These are phyloP conservation scores for Rissa tridactyla DNA, from an alignment of 2,113 vertebrate species.

Conservation along the genomic window DNA sequence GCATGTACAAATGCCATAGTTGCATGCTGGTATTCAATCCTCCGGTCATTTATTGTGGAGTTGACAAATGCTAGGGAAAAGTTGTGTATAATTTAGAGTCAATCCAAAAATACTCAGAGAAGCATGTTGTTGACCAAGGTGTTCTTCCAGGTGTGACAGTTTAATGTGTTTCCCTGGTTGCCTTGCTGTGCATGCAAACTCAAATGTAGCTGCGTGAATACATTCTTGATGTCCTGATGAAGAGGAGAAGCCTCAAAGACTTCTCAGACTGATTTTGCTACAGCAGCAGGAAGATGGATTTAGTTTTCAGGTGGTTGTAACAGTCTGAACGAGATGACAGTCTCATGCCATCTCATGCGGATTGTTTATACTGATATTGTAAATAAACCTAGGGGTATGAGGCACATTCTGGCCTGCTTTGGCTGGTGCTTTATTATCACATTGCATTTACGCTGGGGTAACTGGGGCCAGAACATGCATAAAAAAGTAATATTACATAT, in stretches of 20 bases:
- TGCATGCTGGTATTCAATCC: not conserved
- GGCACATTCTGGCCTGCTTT: not conserved
- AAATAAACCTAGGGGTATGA: not conserved
- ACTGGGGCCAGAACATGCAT: not conserved
- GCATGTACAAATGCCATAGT: not conserved
- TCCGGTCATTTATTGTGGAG: not conserved
- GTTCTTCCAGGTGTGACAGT: not conserved
- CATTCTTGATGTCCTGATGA: not conserved
- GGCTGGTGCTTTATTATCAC: not conserved
- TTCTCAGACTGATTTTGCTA: not conserved
- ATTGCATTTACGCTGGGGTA: not conserved
- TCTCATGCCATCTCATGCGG: not conserved
- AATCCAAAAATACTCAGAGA: not conserved
- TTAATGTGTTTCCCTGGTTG: not conserved
- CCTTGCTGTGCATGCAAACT: not conserved
- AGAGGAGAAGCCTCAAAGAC: not conserved
- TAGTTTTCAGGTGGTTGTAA: not conserved
- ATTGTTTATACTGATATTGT: not conserved
- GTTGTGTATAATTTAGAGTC: not conserved
- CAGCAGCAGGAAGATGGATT: not conserved
- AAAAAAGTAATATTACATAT: not conserved
- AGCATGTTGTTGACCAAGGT: not conserved
- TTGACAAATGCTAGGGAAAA: not conserved
- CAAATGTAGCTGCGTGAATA: not conserved
- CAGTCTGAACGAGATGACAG: not conserved